Percentiles rank a stretch among this genome's conserved stretches.
Evolutionary conservation across 2,113 vertebrate species (phyloP).

Genomic region (Cryptomyrus ogoouensis): DNA sequence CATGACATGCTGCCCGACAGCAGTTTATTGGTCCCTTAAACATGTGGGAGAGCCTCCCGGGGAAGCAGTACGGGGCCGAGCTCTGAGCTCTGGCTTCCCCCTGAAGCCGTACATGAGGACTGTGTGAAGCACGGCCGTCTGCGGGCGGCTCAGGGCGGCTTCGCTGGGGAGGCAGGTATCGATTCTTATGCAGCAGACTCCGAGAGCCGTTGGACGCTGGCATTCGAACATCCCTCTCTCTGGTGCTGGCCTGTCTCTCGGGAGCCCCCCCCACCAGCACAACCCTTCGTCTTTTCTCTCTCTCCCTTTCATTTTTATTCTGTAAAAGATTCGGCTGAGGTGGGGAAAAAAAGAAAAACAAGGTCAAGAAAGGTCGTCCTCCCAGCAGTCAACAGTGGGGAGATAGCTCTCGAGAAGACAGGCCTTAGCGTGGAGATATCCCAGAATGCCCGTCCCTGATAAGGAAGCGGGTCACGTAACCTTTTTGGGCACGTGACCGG

Average conservation of each 20-base stretch:
- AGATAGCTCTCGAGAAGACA: conserved; percentile 57
- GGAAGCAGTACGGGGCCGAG: background rate
- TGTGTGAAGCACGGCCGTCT: conserved; percentile 46
- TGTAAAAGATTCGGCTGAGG: conserved; percentile 40
- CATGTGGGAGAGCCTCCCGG: background rate
- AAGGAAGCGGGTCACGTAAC: conserved; percentile 69
- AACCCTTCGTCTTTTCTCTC: background rate
- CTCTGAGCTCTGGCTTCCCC: conserved; percentile 46
- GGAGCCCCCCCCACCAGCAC: conserved; percentile 39
- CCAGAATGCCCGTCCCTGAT: conserved; percentile 72
- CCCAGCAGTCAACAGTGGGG: conserved; percentile 53
- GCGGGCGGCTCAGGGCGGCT: conserved; percentile 21
- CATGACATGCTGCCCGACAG: too few relatives aligned
- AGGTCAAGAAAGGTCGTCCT: conserved; percentile 56
- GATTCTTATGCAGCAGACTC: conserved; percentile 61
- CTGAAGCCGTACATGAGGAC: conserved; percentile 57
- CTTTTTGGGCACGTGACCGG: conserved; percentile 65
- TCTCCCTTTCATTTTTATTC: conserved; percentile 49
- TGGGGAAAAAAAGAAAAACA: conserved; percentile 42
- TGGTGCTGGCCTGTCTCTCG: conserved; percentile 46
- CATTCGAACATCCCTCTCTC: conserved; percentile 59
- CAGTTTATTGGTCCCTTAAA: background rate
- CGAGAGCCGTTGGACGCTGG: conserved; percentile 43
- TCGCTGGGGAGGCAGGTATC: conserved; percentile 43
- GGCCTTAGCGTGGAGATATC: conserved; percentile 57